Evolutionary conservation across 2,888 invertebrate species (phyloP), one percentile per base, ranked within the genome.

Genomic region (Cataglyphis albicans): DNA sequence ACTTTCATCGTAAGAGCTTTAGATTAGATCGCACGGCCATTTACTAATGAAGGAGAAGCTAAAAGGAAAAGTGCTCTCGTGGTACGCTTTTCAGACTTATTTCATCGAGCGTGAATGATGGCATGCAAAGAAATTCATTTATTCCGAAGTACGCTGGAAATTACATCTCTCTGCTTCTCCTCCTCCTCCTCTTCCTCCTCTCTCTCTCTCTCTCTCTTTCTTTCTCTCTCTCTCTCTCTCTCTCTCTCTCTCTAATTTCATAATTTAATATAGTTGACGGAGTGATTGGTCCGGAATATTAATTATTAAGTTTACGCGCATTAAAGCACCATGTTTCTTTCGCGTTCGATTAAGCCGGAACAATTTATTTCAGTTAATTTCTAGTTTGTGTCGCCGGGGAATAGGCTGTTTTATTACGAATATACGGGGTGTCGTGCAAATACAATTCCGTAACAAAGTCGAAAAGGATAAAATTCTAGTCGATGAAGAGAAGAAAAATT

Each of bases 281-380:
- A 29, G 10, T 2, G 7, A 57, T n/a, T 6, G 38, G 41, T n/a
- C 18, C 41, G 10, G 68, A 29, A 75, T 65, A 52, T 75, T 74
- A 75, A 64, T 44, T 65, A 70, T 12, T 48, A 70, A 32, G 61
- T 0, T 10, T 32, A 21, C 21, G 15, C 6, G n/a, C 0, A 10
- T 38, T 15, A 32, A 55, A 38, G 52, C 18, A 55, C 25, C 32
- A 2, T 35, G 48, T 25, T n/a, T 63, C 29, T 15, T 35, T 48
- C 10, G 7, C 3, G 9, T 59, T 41, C 12, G 25, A 67, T 41
- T 57, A 76, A 76, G 38, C 41, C 6, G 18, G 3, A n/a, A 35
- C 70, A 41, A 68, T 76, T 68, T 76, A 68, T 76, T 57, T 52
- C 29, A 55, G 32, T 76, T 68, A 41, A 76, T 76, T 57, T 68